These are phyloP conservation scores for Pteronura brasiliensis DNA, from an alignment of 2,113 vertebrate genomes.

Conservation along the genomic window DNA sequence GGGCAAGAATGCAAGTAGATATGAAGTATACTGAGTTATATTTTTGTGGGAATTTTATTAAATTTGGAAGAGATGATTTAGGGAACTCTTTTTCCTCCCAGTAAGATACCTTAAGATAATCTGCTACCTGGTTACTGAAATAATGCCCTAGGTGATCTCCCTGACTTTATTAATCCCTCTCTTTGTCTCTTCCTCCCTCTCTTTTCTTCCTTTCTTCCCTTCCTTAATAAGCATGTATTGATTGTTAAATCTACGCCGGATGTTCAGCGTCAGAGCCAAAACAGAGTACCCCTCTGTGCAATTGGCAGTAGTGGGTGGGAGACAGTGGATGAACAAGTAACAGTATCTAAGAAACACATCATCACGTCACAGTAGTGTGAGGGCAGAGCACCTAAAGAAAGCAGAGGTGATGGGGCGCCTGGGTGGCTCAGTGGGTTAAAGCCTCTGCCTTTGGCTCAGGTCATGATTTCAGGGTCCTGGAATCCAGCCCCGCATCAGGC, in stretches of 20 bases:
- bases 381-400: no score
- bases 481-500: no score
- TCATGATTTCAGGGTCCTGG: no score
- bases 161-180: neutral
- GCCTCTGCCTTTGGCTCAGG: no score
- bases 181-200: neutral
- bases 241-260: neutral
- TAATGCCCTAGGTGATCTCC: neutral
- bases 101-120: neutral
- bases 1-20: neutral
- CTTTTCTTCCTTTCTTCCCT: neutral
- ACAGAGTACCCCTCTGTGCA: neutral
- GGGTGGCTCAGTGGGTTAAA: no score
- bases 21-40: neutral
- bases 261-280: neutral
- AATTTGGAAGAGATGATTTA: neutral
- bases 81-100: neutral
- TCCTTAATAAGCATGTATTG: neutral
- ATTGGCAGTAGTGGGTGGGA: neutral
- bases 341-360: neutral
- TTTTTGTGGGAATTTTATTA: neutral
- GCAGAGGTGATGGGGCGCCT: no score
- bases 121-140: neutral
- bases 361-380: no score
- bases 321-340: neutral